These are phyloP conservation scores for Drosophila antonietae DNA, from an alignment of 2,888 invertebrate genomes.

Conservation along the genomic window DNA sequence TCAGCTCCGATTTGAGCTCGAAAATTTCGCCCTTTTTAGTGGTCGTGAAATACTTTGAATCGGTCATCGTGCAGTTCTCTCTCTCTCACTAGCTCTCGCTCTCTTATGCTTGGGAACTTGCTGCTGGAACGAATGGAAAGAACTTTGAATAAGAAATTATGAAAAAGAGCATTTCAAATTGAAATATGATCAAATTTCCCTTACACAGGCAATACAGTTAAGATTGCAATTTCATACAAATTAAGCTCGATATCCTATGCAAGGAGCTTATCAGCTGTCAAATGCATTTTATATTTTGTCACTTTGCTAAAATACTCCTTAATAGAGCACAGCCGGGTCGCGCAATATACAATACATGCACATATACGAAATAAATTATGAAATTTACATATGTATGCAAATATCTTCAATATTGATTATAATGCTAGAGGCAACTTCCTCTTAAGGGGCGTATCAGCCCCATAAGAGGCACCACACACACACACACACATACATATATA, in stretches of 20 bases:
- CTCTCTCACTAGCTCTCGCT: conserved; percentile 39
- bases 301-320: not conserved
- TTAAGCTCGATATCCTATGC: not conserved
- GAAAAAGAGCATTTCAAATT: not conserved
- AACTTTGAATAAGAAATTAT: not conserved
- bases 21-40: conserved; percentile 99
- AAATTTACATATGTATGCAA: conserved; percentile 2
- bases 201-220: not conserved
- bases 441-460: conserved; percentile 48
- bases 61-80: conserved; percentile 90
- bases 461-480: conserved; percentile 13
- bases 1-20: conserved; percentile 98
- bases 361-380: not conserved
- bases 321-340: not conserved
- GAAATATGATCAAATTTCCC: not conserved
- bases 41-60: conserved; percentile 99
- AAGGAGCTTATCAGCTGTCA: not conserved
- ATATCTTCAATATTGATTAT: conserved; percentile 32
- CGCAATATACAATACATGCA: not conserved
- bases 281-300: not conserved
- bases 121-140: not conserved
- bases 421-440: conserved; percentile 21
- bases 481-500: no score
- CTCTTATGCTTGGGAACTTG: conserved; percentile 30
- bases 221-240: not conserved